Percentiles rank a stretch among this genome's conserved stretches.
Conservation (phyloP, 2,888 invertebrate species). For the Zhuqinia jingwanae region DNA sequence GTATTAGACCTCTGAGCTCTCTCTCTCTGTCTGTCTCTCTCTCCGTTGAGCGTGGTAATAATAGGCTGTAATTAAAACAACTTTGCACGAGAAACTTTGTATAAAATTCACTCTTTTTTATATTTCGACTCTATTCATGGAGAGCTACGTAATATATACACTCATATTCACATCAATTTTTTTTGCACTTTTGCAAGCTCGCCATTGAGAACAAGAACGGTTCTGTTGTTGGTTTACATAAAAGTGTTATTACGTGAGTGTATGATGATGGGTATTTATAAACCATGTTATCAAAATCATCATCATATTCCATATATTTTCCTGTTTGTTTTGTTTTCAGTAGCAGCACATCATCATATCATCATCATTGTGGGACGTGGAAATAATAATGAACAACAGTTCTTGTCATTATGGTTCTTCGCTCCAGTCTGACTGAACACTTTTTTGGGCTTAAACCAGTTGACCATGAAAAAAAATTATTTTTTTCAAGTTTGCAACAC, state of each 20-base stretch:
- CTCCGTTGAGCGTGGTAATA: not conserved
- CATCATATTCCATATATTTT: conserved; percentile 22
- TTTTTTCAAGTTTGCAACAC: conserved; percentile 15
- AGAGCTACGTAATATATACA: not conserved
- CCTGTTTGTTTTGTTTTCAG: conserved; percentile 44
- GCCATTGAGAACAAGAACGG: not conserved
- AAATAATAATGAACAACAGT: conserved; percentile 37
- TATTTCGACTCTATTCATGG: conserved; percentile 10
- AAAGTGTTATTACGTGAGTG: not conserved
- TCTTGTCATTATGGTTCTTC: conserved; percentile 24
- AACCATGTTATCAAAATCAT: conserved; percentile 13
- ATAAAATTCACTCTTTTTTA: too few relatives aligned
- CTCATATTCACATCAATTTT: not conserved
- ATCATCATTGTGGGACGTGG: conserved; percentile 22
- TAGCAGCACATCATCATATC: not conserved
- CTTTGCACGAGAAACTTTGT: conserved; percentile 26
- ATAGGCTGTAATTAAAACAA: conserved; percentile 55
- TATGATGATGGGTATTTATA: not conserved
- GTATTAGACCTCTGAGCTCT: not conserved
- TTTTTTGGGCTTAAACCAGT: conserved; percentile 31
- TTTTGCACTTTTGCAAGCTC: not conserved
- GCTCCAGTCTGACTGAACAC: conserved; percentile 15
- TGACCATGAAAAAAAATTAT: conserved; percentile 58
- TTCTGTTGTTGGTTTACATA: conserved; percentile 18
- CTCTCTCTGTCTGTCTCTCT: too few relatives aligned